These are phyloP conservation scores for Incurvaria masculella DNA, from an alignment of 2,888 invertebrate genomes.

Conservation along the genomic window DNA sequence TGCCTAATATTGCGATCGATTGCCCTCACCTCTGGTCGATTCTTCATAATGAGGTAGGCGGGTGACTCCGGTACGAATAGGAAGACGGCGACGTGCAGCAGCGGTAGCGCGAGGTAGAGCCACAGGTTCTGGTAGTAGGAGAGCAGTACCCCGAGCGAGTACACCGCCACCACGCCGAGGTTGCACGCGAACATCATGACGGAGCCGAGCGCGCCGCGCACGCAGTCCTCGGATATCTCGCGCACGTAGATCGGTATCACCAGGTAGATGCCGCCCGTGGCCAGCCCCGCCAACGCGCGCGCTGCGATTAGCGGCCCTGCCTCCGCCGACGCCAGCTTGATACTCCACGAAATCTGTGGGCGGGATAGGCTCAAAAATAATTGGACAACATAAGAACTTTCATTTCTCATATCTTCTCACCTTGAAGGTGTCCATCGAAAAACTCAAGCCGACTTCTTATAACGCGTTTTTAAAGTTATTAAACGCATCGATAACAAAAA, in stretches of 20 bases:
- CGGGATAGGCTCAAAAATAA: too few species aligned
- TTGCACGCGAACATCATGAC: constrained; percentile 36
- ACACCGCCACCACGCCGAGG: constrained; percentile 37
- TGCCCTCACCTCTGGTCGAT: background rate
- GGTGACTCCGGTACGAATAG: constrained; percentile 41
- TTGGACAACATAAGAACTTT: too few species aligned
- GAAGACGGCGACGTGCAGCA: constrained; percentile 25
- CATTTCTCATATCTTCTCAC: too few species aligned
- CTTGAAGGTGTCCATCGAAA: too few species aligned
- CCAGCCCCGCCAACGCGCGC: constrained; percentile 29
- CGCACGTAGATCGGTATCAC: constrained; percentile 35
- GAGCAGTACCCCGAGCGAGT: constrained; percentile 27
- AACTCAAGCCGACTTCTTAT: too few species aligned
- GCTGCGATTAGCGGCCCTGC: constrained; percentile 26
- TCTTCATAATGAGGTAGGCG: constrained; percentile 15
- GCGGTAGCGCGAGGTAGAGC: constrained; percentile 27
- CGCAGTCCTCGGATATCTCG: constrained; percentile 33
- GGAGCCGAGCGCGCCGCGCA: constrained; percentile 31
- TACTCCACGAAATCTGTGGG: constrained; percentile 36
- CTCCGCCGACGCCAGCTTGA: constrained; percentile 26
- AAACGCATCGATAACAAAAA: too few species aligned
- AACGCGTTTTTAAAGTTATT: too few species aligned
- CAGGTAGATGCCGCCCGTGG: constrained; percentile 33
- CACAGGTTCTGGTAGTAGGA: constrained; percentile 27
- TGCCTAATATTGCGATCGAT: too few species aligned